Evolutionary conservation across 92 coral and sea anemone genomes (phyloP).

Genomic region (Parazoanthus atlanticus): DNA sequence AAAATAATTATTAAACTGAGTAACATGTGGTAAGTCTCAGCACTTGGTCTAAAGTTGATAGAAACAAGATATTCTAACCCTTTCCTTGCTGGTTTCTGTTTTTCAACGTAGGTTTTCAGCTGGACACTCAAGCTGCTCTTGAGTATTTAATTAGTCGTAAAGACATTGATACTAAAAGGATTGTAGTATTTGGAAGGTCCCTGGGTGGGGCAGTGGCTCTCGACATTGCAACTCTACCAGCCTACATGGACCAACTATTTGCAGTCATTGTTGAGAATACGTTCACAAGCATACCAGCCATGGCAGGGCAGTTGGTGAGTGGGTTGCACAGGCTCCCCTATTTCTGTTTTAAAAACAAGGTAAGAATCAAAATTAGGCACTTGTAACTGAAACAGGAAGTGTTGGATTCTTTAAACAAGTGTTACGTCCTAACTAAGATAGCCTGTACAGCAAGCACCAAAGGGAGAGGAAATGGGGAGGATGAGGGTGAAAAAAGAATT

Average conservation of each 20-base stretch:
- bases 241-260: constrained; percentile 77
- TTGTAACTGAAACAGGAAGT: too few relatives aligned
- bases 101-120: constrained; percentile 67
- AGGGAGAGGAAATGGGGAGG: too few relatives aligned
- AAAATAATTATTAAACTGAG: too few relatives aligned
- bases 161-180: constrained; percentile 87
- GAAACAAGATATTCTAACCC: not conserved
- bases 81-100: not conserved
- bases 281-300: constrained; percentile 91
- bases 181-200: constrained; percentile 93
- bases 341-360: constrained; percentile 98
- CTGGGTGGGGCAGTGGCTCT: constrained; percentile 98
- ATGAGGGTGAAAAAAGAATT: too few relatives aligned
- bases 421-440: too few relatives aligned
- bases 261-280: constrained; percentile 96
- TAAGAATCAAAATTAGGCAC: constrained; percentile 11
- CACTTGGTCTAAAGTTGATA: not conserved
- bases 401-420: too few relatives aligned
- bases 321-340: constrained; percentile 90
- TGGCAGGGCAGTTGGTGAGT: constrained; percentile 86
- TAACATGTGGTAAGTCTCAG: too few relatives aligned
- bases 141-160: constrained; percentile 85
- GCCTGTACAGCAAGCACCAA: too few relatives aligned
- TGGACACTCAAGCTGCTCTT: constrained; percentile 93
- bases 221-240: constrained; percentile 78